Percentiles rank a stretch among this genome's conserved stretches.
These are phyloP conservation scores for Dendrolimus houi DNA, from an alignment of 2,888 invertebrate genomes.

Conservation along the genomic window DNA sequence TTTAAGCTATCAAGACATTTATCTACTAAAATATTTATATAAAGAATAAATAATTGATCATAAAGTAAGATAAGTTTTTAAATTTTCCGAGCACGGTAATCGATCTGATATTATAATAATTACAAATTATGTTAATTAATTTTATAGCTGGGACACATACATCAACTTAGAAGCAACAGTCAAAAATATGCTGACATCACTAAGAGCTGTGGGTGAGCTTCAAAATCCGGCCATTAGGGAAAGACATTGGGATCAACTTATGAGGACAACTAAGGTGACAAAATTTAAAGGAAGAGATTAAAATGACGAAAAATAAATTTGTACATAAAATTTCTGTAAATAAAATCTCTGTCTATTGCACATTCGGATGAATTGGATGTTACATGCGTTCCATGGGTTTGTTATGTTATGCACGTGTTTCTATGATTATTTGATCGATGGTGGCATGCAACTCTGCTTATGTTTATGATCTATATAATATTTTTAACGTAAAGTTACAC, in stretches of 20 bases:
- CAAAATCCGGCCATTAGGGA: slow-evolving; percentile 98
- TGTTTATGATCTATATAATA: slow-evolving; percentile 4
- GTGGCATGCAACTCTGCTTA: slow-evolving; percentile 12
- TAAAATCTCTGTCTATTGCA: slow-evolving; percentile 22
- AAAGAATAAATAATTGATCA: too few species aligned
- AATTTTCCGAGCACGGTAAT: too few species aligned
- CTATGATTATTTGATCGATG: slow-evolving; percentile 8
- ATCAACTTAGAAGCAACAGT: slow-evolving; percentile 91
- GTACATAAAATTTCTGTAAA: slow-evolving; percentile 33
- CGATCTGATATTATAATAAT: too few species aligned
- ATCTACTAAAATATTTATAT: too few species aligned
- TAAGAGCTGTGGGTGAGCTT: slow-evolving; percentile 95
- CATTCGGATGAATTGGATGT: slow-evolving; percentile 16
- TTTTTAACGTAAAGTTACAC: neutral
- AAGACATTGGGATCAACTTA: slow-evolving; percentile 97
- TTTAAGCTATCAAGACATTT: too few species aligned
- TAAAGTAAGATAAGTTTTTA: too few species aligned
- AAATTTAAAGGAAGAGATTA: slow-evolving; percentile 11
- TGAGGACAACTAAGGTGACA: slow-evolving; percentile 94
- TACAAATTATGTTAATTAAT: too few species aligned
- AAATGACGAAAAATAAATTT: slow-evolving; percentile 16
- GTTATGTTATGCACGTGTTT: slow-evolving; percentile 21
- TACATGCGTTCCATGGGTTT: slow-evolving; percentile 23
- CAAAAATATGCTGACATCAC: slow-evolving; percentile 96
- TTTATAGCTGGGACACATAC: slow-evolving; percentile 90